phyloP scores from a whole-genome alignment of 2,888 invertebrate genomes.

The Hemithea aestivaria region DNA sequence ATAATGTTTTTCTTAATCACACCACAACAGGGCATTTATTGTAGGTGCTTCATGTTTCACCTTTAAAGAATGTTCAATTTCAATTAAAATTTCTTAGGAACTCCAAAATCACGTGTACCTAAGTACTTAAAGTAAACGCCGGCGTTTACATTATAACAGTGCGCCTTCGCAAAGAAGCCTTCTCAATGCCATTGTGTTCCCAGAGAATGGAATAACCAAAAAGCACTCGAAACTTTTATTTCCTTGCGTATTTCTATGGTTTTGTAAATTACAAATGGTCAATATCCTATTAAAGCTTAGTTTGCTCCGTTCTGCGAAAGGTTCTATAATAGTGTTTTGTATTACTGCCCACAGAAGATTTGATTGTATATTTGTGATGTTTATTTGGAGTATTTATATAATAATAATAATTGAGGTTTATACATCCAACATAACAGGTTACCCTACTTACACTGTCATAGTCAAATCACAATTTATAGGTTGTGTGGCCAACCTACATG shows the following conservation, averaged over 20 bases:
- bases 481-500: too few relatives aligned
- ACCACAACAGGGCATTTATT: too few relatives aligned
- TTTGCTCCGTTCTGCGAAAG: constrained; percentile 45
- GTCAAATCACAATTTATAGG: too few relatives aligned
- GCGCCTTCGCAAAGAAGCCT: constrained; percentile 40
- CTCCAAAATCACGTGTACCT: neutral
- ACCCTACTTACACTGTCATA: too few relatives aligned
- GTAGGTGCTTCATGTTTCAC: too few relatives aligned
- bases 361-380: constrained; percentile 1
- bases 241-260: constrained; percentile 51
- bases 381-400: neutral
- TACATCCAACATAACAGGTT: too few relatives aligned
- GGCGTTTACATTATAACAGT: constrained; percentile 62
- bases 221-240: constrained; percentile 61
- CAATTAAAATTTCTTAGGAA: constrained; percentile 6
- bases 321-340: constrained; percentile 28
- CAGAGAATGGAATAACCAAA: constrained; percentile 59
- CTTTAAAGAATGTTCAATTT: constrained; percentile 9
- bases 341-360: constrained; percentile 15
- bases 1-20: too few relatives aligned
- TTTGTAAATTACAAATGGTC: constrained; percentile 47
- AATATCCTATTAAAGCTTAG: constrained; percentile 56
- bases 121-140: constrained; percentile 41
- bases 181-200: constrained; percentile 50
- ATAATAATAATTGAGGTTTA: too few relatives aligned